A percentile compares a stretch with the other conserved stretches of the same genome.
These are phyloP conservation scores for Nixonia krombeini DNA, from an alignment of 1,140 invertebrate genomes.

Conservation along the genomic window DNA sequence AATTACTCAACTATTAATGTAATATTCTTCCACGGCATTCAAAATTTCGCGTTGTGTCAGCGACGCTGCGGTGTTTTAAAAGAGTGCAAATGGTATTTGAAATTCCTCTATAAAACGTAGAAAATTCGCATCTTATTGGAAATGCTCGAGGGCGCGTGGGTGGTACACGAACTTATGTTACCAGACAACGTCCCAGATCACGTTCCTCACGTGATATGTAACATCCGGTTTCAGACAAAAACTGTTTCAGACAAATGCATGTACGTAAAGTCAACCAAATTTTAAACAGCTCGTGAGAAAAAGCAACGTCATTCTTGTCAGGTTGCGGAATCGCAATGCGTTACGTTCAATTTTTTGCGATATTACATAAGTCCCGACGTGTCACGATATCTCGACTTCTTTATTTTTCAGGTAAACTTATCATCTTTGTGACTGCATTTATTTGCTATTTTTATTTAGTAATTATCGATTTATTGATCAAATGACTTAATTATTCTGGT, in stretches of 20 bases:
- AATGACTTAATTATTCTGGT: too few relatives aligned
- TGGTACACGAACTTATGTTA: conserved; percentile 6
- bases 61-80: not conserved
- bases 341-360: not conserved
- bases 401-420: too few relatives aligned
- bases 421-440: too few relatives aligned
- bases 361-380: not conserved
- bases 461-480: too few relatives aligned
- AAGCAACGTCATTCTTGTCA: not conserved
- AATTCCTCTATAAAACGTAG: conserved; percentile 5
- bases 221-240: not conserved
- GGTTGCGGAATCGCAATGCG: not conserved
- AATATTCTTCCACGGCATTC: not conserved
- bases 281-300: conserved; percentile 5
- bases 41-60: not conserved
- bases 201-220: conserved; percentile 2
- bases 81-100: conserved; percentile 5
- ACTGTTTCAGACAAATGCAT: conserved; percentile 4
- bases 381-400: too few relatives aligned
- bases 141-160: conserved; percentile 1
- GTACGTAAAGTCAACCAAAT: conserved; percentile 6
- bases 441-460: too few relatives aligned
- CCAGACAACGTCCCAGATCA: conserved; percentile 6
- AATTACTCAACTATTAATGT: not conserved
- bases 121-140: conserved; percentile 4